Conservation (phyloP, 2,113 vertebrate species). For the Callorhinus ursinus region DNA sequence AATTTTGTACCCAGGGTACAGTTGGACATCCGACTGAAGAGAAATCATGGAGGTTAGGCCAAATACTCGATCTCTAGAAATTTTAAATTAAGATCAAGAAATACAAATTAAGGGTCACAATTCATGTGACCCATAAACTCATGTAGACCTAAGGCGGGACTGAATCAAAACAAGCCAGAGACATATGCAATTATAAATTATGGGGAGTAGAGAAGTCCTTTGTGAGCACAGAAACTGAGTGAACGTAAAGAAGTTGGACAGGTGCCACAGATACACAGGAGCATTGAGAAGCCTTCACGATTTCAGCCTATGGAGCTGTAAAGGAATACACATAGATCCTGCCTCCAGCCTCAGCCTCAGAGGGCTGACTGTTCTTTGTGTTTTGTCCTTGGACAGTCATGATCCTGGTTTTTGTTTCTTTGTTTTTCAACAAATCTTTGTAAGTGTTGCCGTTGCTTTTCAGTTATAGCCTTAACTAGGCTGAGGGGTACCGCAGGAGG, state of each 20-base stretch:
- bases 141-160: not conserved
- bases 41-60: not conserved
- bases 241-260: not conserved
- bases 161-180: not conserved
- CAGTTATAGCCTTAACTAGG: not conserved
- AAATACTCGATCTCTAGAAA: not conserved
- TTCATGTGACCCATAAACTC: conserved; percentile 4
- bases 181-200: not conserved
- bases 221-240: not conserved
- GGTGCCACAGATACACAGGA: fast-evolving
- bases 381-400: not conserved
- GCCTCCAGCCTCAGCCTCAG: not conserved
- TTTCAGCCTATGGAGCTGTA: not conserved
- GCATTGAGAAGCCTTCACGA: not conserved
- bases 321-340: not conserved
- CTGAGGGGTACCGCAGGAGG: not conserved
- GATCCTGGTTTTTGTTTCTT: not conserved
- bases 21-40: not conserved
- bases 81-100: not conserved
- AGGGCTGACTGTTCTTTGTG: not conserved
- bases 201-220: not conserved
- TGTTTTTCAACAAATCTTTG: not conserved
- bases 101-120: not conserved
- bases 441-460: not conserved
- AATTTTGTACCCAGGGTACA: not conserved